A percentile compares a stretch with the other conserved stretches of the same genome.
phyloP scores from a whole-genome alignment of 2,113 vertebrate species.

The Cnemophilus loriae region DNA sequence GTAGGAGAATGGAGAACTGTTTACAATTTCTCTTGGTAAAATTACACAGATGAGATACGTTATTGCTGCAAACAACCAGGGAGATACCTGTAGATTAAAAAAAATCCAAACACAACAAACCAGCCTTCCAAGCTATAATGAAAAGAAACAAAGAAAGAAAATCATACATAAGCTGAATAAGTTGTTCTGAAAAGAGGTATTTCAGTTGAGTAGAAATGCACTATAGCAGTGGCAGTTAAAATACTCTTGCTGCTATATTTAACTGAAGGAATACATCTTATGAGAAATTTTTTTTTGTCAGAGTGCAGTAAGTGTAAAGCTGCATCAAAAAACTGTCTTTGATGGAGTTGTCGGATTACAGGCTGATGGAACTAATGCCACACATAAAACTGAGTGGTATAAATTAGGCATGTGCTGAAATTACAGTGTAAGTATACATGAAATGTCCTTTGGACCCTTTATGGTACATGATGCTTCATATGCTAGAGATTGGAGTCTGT shows the following conservation, averaged over 20 bases:
- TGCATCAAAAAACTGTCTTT: neutral
- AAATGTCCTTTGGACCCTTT: neutral
- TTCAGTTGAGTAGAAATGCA: neutral
- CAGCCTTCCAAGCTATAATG: neutral
- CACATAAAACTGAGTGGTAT: neutral
- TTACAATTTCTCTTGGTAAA: neutral
- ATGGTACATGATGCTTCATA: neutral
- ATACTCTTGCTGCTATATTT: neutral
- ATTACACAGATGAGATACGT: slow-evolving; percentile 22
- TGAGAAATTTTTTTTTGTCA: neutral
- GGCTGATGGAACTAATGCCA: neutral
- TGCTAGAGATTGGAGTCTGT: neutral
- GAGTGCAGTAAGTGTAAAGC: neutral
- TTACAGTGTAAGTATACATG: neutral
- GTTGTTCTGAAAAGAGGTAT: neutral
- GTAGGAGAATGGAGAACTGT: neutral
- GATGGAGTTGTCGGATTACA: neutral
- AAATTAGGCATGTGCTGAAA: neutral
- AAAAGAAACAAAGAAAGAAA: neutral
- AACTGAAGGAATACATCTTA: neutral
- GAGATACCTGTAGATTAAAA: neutral
- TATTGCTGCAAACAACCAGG: neutral
- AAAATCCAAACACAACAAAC: neutral
- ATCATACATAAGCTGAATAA: neutral
- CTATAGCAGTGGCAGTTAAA: neutral